Base-by-base conservation (phyloP, 2,888 invertebrate genomes). In the Apeira syringaria region DNA sequence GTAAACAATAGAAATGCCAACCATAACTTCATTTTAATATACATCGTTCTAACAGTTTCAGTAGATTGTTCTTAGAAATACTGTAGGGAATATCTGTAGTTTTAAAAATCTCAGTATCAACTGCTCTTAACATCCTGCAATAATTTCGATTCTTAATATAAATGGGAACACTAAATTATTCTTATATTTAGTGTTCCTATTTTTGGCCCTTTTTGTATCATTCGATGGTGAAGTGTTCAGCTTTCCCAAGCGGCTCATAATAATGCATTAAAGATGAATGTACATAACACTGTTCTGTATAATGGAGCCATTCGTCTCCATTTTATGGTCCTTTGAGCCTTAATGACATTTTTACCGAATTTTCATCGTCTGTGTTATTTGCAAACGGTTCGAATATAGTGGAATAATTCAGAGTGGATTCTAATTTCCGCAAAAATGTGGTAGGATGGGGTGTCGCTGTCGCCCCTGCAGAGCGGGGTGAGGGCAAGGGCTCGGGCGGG, bases 371-470 rank as follows among this genome's bases (percentile, higher is more conserved):
- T 36, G 30, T 42, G 53, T 51, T 44, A 49, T 27, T 35, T 7
- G 13, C 39, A 43, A 47, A 35, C 51, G 45, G 36, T 46, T 56
- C 44, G 56, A 56, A 59, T 54, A 56, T 59, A 40, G 58, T 61
- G 56, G 20, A 55, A 69, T 74, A 68, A 68, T 69, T 61, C 62
- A 65, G 64, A 68, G 67, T 75, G 69, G 64, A 78, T 78, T 82
- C 73, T 64, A 81, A 88, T 86, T 85, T 86, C 80, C 81, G 84
- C 80, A 78, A 83, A 82, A 81, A 79, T 77, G 65, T 67, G 68
- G 67, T 69, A 66, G 71, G 61, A 68, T 74, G 73, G 80, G 81
- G 77, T 74, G 64, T 59, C 53, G 56, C 56, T 59, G 65, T 70
- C 61, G 67, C 74, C 78, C 80, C 80, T 81, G 78, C 76, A 77